Percentiles rank a stretch among this genome's conserved stretches.
Evolutionary conservation across 2,888 invertebrate species (phyloP).

Genomic region (Eulithis prunata): DNA sequence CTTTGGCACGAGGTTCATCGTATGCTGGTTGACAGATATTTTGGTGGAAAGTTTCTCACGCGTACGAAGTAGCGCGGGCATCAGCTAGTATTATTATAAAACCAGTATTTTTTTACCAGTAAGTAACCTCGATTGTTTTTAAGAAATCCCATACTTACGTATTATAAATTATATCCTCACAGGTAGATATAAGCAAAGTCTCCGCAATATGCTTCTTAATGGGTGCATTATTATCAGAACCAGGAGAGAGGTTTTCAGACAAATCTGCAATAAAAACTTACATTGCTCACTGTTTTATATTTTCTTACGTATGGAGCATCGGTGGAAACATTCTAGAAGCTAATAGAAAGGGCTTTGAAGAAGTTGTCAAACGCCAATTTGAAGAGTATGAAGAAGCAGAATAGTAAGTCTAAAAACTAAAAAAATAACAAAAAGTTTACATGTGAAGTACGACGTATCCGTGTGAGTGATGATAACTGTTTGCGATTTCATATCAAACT

Average conservation of each 20-base stretch:
- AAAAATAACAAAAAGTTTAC: too few relatives aligned
- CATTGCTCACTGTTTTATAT: conserved; percentile 90
- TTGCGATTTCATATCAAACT: too few relatives aligned
- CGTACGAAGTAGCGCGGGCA: too few relatives aligned
- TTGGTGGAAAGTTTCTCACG: too few relatives aligned
- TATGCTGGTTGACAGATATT: too few relatives aligned
- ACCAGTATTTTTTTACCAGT: too few relatives aligned
- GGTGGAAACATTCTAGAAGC: conserved; percentile 92
- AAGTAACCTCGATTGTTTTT: too few relatives aligned
- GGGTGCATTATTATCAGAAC: conserved; percentile 87
- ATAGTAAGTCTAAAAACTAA: conserved; percentile 59
- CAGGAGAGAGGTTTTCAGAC: conserved; percentile 85
- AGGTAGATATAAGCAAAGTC: conserved; percentile 94
- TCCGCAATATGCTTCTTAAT: conserved; percentile 89
- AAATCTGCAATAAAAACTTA: conserved; percentile 86
- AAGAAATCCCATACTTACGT: too few relatives aligned
- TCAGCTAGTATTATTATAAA: too few relatives aligned
- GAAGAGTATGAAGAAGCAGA: conserved; percentile 88
- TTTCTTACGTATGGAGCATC: conserved; percentile 92
- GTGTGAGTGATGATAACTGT: too few relatives aligned
- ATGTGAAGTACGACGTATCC: too few relatives aligned
- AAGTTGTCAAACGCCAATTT: conserved; percentile 87
- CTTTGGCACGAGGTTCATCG: too few relatives aligned
- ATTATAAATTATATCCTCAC: conserved; percentile 1
- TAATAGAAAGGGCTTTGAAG: conserved; percentile 88